Evolutionary conservation across 2,888 invertebrate genomes (phyloP), one percentile per base, ranked within the genome.

Genomic region (Polyommatus icarus): DNA sequence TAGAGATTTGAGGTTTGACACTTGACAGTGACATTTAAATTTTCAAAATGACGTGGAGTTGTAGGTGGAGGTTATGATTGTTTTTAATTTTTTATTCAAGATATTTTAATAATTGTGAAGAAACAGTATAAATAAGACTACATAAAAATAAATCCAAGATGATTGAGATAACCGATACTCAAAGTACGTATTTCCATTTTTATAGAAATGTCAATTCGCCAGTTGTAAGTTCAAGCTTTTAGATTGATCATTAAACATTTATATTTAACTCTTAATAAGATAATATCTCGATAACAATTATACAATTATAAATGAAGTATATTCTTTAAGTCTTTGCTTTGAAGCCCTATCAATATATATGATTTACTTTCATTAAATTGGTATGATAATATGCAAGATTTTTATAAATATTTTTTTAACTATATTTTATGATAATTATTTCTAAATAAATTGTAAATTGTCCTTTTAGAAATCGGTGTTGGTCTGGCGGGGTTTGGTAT

Each of bases 401-500:
- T 5, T 20, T 10, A 2, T 59, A 3, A 0, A 15, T 5, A 1
- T 18, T 32, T 32, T 29, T 67, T 1, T 5, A 67, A 29, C 8
- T 12, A 29, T 29, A 29, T 4, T 20, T 59, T 59, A n/a, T 59
- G 1, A 61, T 67, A 4, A 24, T 32, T 15, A 24, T 32, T 29
- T 6, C 15, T 67, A 29, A 67, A 29, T 29, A 15, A 32, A 67
- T 29, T 18, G 29, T 67, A 67, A 18, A 54, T 81, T 83, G 84
- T 83, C 10, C 3, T 96, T 96, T 80, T 94, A 98, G 98, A 99
- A 95, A 99, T 99, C 86, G 99, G 99, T 29, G 98, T 99, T 67
- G 99, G 99, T 24, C 95, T 99, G 76, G 98, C 99, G 5, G 98
- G 98, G 5, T 99, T 99, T 92, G 99, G 99, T 10, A 96, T 99